phyloP scores from a whole-genome alignment of 2,113 vertebrate genomes.

The Theristicus caerulescens region DNA sequence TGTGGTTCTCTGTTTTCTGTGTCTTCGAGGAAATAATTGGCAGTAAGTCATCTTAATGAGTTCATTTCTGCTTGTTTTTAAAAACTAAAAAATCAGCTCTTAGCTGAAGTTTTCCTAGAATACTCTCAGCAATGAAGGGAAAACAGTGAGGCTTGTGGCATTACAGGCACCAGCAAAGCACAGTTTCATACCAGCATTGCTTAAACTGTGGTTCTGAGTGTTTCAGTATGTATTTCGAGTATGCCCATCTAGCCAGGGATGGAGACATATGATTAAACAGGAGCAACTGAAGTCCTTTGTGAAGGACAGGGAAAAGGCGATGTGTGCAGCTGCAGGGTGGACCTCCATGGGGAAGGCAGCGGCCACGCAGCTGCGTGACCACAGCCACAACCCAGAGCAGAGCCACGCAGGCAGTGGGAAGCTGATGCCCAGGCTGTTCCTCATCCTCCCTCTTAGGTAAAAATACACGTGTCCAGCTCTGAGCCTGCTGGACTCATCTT shows the following conservation, averaged over 20 bases:
- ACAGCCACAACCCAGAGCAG: not conserved
- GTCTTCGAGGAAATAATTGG: not conserved
- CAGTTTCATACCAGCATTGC: not conserved
- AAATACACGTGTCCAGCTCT: not conserved
- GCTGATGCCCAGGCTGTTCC: not conserved
- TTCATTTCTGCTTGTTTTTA: not conserved
- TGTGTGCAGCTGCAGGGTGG: not conserved
- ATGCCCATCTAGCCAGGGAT: not conserved
- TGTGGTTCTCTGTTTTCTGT: not conserved
- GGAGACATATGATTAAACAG: not conserved
- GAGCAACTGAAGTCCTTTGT: not conserved
- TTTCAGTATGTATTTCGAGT: not conserved
- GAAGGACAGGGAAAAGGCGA: not conserved
- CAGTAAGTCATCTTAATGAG: not conserved
- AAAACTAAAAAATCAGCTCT: not conserved
- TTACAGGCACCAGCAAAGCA: not conserved
- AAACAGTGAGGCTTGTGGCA: accelerated
- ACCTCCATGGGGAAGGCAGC: not conserved
- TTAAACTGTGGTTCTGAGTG: not conserved
- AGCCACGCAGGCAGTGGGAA: not conserved
- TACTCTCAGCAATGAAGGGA: not conserved
- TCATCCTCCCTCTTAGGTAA: not conserved
- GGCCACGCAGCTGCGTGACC: not conserved
- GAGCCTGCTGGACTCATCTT: not conserved
- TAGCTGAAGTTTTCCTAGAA: not conserved